Conservation (phyloP, 2,113 vertebrate genomes). For the Psophia crepitans region DNA sequence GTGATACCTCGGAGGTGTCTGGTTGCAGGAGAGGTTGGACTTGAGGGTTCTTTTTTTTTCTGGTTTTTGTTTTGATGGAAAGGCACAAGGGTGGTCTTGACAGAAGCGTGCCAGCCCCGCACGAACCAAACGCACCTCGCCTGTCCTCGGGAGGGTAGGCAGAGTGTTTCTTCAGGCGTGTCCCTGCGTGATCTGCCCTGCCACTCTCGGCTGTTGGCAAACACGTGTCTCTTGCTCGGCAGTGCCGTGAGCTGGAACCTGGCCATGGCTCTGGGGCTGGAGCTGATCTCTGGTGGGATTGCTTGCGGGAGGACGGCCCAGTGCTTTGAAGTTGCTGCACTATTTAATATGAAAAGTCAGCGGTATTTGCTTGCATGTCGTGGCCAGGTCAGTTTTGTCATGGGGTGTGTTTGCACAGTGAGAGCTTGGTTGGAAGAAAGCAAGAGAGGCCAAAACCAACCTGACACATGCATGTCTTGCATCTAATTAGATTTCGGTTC, state of each 20-base stretch:
- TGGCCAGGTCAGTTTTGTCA: conserved; percentile 49
- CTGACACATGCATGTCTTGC: not conserved
- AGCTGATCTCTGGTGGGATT: conserved; percentile 24
- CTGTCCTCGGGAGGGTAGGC: not conserved
- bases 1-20: not conserved
- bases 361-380: conserved; percentile 42
- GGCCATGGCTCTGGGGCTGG: conserved; percentile 31
- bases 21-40: not conserved
- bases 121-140: accelerated
- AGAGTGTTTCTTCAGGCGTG: not conserved
- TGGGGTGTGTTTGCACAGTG: conserved; percentile 49
- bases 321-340: conserved; percentile 5
- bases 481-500: not conserved
- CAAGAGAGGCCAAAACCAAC: conserved; percentile 19
- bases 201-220: not conserved
- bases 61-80: not conserved
- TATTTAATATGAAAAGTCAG: conserved; percentile 45
- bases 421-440: conserved; percentile 49
- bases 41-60: not conserved
- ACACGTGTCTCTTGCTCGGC: not conserved
- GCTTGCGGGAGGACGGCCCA: not conserved
- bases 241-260: not conserved
- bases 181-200: not conserved
- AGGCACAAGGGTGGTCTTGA: accelerated
- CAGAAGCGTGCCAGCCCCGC: not conserved